A percentile compares a stretch with the other conserved stretches of the same genome.
Conservation (phyloP, 2,113 vertebrate genomes). For the Tupaia chinensis region DNA sequence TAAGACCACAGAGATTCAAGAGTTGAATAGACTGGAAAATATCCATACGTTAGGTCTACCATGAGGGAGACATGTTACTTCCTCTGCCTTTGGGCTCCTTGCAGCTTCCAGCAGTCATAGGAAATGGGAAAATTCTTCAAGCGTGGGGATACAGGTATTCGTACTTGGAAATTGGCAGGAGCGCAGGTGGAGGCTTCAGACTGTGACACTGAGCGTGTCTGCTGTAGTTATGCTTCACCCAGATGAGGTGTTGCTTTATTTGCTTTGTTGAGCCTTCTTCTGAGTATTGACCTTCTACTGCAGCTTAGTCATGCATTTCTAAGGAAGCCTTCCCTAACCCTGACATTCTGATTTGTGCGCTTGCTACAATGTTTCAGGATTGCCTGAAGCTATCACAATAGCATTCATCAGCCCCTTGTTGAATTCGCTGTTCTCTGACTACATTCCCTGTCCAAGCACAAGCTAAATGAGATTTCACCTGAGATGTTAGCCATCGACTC, state of each 20-base stretch:
- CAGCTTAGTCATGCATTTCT: not conserved
- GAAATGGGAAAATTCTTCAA: not conserved
- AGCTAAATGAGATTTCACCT: not conserved
- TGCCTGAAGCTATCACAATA: rapidly evolving
- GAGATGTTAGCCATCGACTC: rapidly evolving
- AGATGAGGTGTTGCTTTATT: rapidly evolving
- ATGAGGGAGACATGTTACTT: rapidly evolving
- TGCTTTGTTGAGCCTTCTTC: not conserved
- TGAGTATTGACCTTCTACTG: not conserved
- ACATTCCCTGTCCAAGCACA: not conserved
- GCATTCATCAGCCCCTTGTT: not conserved
- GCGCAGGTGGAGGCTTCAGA: rapidly evolving
- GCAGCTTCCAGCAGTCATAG: not conserved
- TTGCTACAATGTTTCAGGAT: rapidly evolving
- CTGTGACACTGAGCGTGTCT: rapidly evolving
- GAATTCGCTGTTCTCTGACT: not conserved
- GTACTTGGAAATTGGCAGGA: too few species aligned
- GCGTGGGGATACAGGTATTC: rapidly evolving
- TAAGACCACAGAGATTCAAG: not conserved
- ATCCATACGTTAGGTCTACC: not conserved
- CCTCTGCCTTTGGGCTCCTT: not conserved
- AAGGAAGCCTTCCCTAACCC: not conserved
- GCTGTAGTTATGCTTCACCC: rapidly evolving
- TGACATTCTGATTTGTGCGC: too few species aligned
- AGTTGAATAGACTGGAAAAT: too few species aligned